Evolutionary conservation across 2,888 invertebrate genomes (phyloP).

Genomic region (Hylaea fasciaria): DNA sequence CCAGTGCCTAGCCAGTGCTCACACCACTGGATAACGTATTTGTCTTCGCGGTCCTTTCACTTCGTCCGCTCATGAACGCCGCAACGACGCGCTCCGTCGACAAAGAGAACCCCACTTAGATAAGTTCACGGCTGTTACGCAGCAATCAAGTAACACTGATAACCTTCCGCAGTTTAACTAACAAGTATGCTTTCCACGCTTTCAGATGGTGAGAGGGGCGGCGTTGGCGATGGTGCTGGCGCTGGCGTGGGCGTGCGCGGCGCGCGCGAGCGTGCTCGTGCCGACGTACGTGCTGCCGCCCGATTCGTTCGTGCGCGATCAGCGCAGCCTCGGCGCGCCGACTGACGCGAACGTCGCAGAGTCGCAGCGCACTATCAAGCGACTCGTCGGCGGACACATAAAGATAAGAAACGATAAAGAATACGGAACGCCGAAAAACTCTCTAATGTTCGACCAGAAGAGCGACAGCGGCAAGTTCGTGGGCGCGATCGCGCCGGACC

Average conservation of each 20-base stretch:
- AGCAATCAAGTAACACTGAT: constrained; percentile 47
- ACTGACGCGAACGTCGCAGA: constrained; percentile 66
- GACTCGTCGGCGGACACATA: constrained; percentile 89
- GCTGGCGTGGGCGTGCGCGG: constrained; percentile 75
- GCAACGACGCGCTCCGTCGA: constrained; percentile 62
- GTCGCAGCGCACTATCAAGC: constrained; percentile 85
- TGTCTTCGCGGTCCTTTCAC: constrained; percentile 81
- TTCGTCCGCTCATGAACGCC: constrained; percentile 73
- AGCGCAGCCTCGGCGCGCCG: constrained; percentile 72
- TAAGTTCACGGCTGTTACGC: constrained; percentile 67
- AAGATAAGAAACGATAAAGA: constrained; percentile 78
- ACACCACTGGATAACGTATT: constrained; percentile 73
- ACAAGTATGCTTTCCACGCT: constrained; percentile 73
- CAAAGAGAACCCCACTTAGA: constrained; percentile 75
- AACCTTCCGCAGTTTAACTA: constrained; percentile 57
- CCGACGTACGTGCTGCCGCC: constrained; percentile 83
- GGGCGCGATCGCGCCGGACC: constrained; percentile 73
- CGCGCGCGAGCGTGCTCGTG: constrained; percentile 78
- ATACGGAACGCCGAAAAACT: constrained; percentile 72
- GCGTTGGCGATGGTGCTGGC: constrained; percentile 78
- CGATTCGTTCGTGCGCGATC: constrained; percentile 82
- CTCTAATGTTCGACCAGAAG: constrained; percentile 68
- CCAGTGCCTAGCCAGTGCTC: constrained; percentile 76
- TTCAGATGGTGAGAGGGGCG: constrained; percentile 85
- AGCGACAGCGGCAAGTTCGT: constrained; percentile 74